A percentile compares a stretch with the other conserved stretches of the same genome.
Conservation (phyloP, 2,888 invertebrate genomes). For the Zhengitettix transpicula region DNA sequence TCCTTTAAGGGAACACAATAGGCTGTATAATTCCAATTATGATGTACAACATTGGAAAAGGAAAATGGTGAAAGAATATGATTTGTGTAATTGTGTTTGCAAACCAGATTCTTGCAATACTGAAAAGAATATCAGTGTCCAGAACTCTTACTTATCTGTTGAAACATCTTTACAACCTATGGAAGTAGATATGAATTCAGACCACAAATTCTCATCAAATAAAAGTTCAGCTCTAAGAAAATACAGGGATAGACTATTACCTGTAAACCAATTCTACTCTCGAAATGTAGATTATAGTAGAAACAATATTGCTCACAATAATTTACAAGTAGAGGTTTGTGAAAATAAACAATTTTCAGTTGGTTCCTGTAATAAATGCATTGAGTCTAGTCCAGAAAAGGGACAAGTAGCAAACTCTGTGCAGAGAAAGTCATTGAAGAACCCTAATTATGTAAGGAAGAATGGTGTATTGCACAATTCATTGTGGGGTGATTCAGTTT, state of each 20-base stretch:
- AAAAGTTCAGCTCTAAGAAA: constrained; percentile 5
- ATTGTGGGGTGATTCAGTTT: neutral
- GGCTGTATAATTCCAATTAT: constrained; percentile 4
- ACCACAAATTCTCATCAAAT: neutral
- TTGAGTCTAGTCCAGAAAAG: neutral
- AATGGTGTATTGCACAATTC: neutral
- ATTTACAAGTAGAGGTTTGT: neutral
- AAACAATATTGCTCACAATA: neutral
- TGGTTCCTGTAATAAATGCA: neutral
- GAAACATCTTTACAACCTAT: constrained; percentile 2
- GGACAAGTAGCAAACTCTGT: neutral
- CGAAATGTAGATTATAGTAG: constrained; percentile 1
- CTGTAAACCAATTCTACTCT: neutral
- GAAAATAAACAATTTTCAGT: constrained; percentile 3
- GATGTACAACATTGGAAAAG: constrained; percentile 2
- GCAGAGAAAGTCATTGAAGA: neutral
- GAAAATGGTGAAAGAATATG: constrained; percentile 2
- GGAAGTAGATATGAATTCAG: constrained; percentile 5
- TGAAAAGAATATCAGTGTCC: neutral
- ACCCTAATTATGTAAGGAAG: neutral
- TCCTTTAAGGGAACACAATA: constrained; percentile 9
- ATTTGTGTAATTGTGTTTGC: neutral
- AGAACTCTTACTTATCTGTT: neutral
- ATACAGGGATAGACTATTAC: constrained; percentile 2
- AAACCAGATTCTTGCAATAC: neutral